Conservation (phyloP, 1,140 invertebrate genomes). For the Drosophila pectinifera region DNA sequence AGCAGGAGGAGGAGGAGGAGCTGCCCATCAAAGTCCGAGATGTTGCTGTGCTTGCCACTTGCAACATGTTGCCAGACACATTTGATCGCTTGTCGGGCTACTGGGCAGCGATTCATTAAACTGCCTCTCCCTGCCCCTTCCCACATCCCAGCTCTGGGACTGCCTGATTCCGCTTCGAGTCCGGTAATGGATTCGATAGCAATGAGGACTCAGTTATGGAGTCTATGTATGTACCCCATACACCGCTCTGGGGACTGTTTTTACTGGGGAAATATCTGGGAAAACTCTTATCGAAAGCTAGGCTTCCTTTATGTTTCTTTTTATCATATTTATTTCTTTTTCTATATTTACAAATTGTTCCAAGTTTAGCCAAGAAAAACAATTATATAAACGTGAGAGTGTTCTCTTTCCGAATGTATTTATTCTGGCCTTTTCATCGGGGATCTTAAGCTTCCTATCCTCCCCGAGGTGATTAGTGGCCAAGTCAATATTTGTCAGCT, state of each 20-base stretch:
- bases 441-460: neutral
- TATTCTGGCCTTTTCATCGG: constrained; percentile 8
- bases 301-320: neutral
- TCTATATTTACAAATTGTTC: neutral
- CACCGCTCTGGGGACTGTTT: neutral
- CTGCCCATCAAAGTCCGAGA: constrained; percentile 38
- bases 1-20: neutral
- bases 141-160: constrained; percentile 7
- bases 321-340: neutral
- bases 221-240: neutral
- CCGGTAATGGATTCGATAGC: constrained; percentile 4
- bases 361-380: too few relatives aligned
- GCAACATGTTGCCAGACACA: constrained; percentile 68
- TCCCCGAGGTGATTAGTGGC: constrained; percentile 20
- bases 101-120: constrained; percentile 26
- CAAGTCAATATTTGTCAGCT: constrained; percentile 43
- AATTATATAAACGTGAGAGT: too few relatives aligned
- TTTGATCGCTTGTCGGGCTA: constrained; percentile 41
- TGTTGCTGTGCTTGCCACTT: constrained; percentile 6
- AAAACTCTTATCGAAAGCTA: neutral
- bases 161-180: neutral
- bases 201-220: neutral
- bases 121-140: neutral
- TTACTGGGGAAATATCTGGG: neutral
- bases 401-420: neutral